phyloP scores from a whole-genome alignment of 1,140 invertebrate genomes.

The Orius laevigatus region DNA sequence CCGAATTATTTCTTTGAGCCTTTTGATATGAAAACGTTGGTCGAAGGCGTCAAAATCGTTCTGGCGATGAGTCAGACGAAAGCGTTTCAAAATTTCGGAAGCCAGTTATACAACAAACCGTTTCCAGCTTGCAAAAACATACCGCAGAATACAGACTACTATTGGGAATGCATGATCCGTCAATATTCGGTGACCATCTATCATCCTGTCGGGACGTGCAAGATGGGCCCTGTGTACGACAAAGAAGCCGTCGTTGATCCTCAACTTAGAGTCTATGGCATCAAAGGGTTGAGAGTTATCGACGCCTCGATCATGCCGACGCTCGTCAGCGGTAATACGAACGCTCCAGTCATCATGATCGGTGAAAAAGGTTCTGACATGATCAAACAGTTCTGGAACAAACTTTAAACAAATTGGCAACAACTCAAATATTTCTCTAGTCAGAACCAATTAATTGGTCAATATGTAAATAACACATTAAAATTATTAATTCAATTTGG shows the following conservation, averaged over 20 bases:
- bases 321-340: conserved; percentile 67
- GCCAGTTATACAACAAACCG: conserved; percentile 42
- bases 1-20: conserved; percentile 78
- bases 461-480: too few relatives aligned
- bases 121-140: conserved; percentile 55
- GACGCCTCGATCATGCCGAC: conserved; percentile 76
- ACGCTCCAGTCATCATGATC: conserved; percentile 71
- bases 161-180: conserved; percentile 71
- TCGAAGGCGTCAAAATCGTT: conserved; percentile 69
- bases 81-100: conserved; percentile 49
- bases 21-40: conserved; percentile 56
- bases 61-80: conserved; percentile 54
- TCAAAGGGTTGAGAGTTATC: conserved; percentile 61
- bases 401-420: neutral
- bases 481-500: too few relatives aligned
- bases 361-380: conserved; percentile 68
- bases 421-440: too few relatives aligned
- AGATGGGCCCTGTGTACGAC: conserved; percentile 81
- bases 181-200: conserved; percentile 67
- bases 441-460: too few relatives aligned
- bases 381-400: conserved; percentile 59
- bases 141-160: conserved; percentile 46
- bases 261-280: conserved; percentile 59
- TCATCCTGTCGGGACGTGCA: conserved; percentile 78
- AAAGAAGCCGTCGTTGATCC: conserved; percentile 74